A percentile compares a stretch with the other conserved stretches of the same genome.
Evolutionary conservation across 1,140 invertebrate species (phyloP).

Genomic region (Leptopilina clavipes): DNA sequence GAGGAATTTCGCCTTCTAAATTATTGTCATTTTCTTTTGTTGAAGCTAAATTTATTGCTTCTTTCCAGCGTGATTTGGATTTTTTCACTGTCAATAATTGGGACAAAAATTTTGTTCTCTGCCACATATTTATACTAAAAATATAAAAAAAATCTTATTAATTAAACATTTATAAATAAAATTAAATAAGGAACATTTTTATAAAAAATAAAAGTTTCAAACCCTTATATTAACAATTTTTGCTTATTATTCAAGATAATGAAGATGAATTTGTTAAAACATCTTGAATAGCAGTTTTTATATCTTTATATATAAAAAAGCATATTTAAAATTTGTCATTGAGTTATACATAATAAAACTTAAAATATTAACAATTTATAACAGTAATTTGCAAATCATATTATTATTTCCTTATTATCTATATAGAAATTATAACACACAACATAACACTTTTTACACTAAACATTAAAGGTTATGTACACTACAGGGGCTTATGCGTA

Average conservation of each 20-base stretch:
- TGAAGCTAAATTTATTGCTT: not conserved
- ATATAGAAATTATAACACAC: no score
- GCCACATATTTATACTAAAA: conserved; percentile 8
- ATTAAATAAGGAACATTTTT: not conserved
- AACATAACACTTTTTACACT: no score
- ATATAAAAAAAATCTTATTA: not conserved
- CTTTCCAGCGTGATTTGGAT: not conserved
- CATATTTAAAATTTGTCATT: no score
- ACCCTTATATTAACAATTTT: no score
- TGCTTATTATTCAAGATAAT: no score
- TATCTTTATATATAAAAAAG: not conserved
- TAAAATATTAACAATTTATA: no score
- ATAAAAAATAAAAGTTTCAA: not conserved
- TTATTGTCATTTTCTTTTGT: not conserved
- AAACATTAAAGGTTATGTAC: no score
- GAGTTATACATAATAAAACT: no score
- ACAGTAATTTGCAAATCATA: no score
- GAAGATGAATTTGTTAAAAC: no score
- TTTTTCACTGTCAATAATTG: conserved; percentile 13
- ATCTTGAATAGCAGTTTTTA: not conserved
- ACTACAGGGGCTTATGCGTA: no score
- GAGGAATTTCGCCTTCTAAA: conserved; percentile 53
- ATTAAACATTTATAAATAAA: not conserved
- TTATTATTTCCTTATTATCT: no score
- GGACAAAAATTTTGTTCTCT: not conserved